Base-by-base conservation (phyloP, 2,888 invertebrate species). In the Agonopterix alstromeriana region DNA sequence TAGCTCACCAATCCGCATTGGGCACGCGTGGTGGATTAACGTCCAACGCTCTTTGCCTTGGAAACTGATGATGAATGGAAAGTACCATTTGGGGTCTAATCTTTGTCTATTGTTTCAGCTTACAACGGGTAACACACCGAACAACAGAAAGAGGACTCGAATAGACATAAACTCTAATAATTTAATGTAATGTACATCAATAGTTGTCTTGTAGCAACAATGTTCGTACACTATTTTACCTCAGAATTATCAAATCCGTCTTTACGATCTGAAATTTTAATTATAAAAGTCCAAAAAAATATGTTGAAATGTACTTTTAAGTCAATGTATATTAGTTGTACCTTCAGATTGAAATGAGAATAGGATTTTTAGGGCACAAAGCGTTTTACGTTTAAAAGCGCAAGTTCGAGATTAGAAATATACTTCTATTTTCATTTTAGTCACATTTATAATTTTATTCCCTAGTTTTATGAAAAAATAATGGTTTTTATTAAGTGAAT, bases 371-470 rank as follows among this genome's bases (percentile, higher is more conserved):
- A 71, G 68, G 65, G 65, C 72, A 71, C 70, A 73, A 71, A 73
- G 58, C 60, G 57, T 55, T 27, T 27, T 53, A 43, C 45, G 46
- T 43, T 49, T 43, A 42, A 45, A 45, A 48, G 48, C 51, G 59
- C 61, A 54, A 52, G 12, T 38, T 49, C 27, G 51, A 56, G n/a
- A 62, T 58, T 59, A 62, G 56, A 64, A 27, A 27, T 53, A 53
- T 59, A 76, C 77, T 87, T 87, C 86, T 87, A 86, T 87, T 86
- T 81, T 87, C 86, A 85, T 86, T 87, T 86, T 79, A 86, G 78
- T 86, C 86, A 27, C 27, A 68, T 55, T 52, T 58, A 17, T 14
- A 42, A 56, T 49, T 49, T 49, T 49, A 48, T 42, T 42, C 8
- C 46, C 27, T 27, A 27, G 27, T 27, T 27, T 27, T 27, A 27